Evolutionary conservation across 2,797 vertebrate genomes (phyloP).

Genomic region (Takifugu rubripes): DNA sequence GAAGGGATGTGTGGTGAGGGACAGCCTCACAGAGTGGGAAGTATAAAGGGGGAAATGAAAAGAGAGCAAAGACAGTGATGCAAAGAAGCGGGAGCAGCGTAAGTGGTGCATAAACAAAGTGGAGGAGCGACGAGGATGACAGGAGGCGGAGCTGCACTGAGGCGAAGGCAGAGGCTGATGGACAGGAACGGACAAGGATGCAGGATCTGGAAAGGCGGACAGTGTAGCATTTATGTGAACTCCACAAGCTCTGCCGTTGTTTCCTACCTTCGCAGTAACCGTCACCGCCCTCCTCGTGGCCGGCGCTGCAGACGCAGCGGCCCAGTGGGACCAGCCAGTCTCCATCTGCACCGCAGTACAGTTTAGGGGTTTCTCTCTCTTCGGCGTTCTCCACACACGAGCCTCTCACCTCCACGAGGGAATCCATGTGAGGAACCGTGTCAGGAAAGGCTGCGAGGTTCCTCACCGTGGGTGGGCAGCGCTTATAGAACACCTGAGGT

Average conservation of each 20-base stretch:
- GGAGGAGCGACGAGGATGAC: conserved; percentile 33
- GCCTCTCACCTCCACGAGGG: conserved; percentile 93
- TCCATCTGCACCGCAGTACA: conserved; percentile 95
- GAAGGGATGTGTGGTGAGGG: conserved; percentile 5
- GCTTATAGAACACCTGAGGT: conserved; percentile 90
- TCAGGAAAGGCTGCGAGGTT: conserved; percentile 94
- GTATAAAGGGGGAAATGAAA: conserved; percentile 17
- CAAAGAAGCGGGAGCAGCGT: neutral
- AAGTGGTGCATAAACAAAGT: conserved; percentile 40
- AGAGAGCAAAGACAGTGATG: conserved; percentile 6
- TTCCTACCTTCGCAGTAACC: conserved; percentile 90
- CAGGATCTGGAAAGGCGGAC: conserved; percentile 29
- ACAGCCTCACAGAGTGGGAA: neutral
- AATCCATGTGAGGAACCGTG: conserved; percentile 92
- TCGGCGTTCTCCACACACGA: conserved; percentile 94
- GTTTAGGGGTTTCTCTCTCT: conserved; percentile 90
- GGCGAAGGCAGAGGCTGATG: conserved; percentile 39
- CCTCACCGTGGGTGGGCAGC: conserved; percentile 89
- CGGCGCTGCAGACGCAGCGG: conserved; percentile 90
- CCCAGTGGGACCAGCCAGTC: conserved; percentile 97
- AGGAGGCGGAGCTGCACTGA: conserved; percentile 30
- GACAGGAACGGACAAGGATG: conserved; percentile 51
- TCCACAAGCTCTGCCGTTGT: neutral
- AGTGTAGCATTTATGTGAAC: conserved; percentile 37
- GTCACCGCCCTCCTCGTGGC: conserved; percentile 86